Evolutionary conservation across 2,113 vertebrate species (phyloP).

Genomic region (Oplegnathus fasciatus): DNA sequence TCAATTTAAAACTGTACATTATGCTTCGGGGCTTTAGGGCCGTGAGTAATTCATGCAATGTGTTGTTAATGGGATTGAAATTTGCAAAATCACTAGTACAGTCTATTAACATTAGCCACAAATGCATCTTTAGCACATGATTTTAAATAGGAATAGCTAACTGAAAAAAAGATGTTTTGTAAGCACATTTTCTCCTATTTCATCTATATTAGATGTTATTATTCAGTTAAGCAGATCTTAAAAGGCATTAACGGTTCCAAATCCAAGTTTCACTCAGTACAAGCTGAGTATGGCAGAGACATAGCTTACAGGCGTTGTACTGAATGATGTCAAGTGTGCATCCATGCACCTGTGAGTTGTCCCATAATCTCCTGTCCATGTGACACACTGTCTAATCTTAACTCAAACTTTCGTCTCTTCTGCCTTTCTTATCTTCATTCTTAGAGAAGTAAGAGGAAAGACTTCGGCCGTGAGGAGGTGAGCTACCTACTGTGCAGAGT

Average conservation of each 20-base stretch:
- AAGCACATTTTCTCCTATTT: background rate
- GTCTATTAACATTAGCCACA: background rate
- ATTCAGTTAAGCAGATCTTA: background rate
- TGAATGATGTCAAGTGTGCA: background rate
- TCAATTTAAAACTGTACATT: background rate
- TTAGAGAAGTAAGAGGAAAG: slow-evolving; percentile 63
- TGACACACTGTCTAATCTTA: background rate
- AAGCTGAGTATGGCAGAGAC: background rate
- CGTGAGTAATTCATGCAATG: background rate
- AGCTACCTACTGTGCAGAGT: slow-evolving; percentile 67
- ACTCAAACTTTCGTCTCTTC: background rate
- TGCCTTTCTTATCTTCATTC: background rate
- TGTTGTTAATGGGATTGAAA: slow-evolving; percentile 13
- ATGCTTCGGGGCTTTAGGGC: background rate
- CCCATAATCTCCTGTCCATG: background rate
- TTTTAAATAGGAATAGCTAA: background rate
- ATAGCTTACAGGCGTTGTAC: background rate
- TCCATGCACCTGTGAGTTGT: background rate
- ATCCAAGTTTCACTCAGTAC: background rate
- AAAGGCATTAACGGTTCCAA: background rate
- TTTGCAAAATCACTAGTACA: background rate
- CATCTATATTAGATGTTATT: background rate
- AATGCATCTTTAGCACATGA: background rate
- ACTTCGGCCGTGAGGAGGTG: slow-evolving; percentile 77
- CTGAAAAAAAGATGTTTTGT: background rate